A percentile compares a stretch with the other conserved stretches of the same genome.
These are phyloP conservation scores for Adelognathus sp. DNA, from an alignment of 2,888 invertebrate species.

Conservation along the genomic window DNA sequence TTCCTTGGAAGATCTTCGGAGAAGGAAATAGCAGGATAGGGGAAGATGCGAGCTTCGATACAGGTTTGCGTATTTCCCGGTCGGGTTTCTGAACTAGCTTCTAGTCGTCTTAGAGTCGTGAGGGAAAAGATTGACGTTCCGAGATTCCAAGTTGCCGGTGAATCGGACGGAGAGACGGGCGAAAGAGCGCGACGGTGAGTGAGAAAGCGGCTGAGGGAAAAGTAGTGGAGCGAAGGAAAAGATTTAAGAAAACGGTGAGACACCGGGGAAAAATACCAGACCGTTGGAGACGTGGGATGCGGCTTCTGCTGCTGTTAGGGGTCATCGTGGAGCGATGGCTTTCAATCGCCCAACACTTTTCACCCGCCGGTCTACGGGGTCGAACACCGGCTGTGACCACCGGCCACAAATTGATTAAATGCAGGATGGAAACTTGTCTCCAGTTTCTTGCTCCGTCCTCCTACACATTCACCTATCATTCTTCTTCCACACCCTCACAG, in stretches of 20 bases:
- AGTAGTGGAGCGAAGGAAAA: constrained; percentile 20
- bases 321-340: constrained; percentile 5
- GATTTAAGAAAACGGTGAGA: constrained; percentile 10
- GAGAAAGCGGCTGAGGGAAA: constrained; percentile 3
- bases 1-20: background rate
- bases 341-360: constrained; percentile 47
- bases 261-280: constrained; percentile 3
- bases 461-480: background rate
- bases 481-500: background rate
- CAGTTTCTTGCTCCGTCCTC: background rate
- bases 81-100: background rate
- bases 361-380: constrained; percentile 29
- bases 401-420: constrained; percentile 49
- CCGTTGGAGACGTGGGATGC: background rate
- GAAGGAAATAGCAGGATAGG: background rate
- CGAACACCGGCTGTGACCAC: constrained; percentile 21
- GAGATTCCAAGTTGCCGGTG: background rate
- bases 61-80: background rate
- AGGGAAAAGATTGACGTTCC: constrained; percentile 20
- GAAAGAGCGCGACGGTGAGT: background rate
- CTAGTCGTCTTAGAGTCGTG: background rate
- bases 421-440: constrained; percentile 20
- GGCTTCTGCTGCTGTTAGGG: background rate
- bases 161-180: background rate
- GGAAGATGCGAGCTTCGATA: background rate